Percentiles rank a stretch among this genome's conserved stretches.
These are phyloP conservation scores for Corvus cornix DNA, from an alignment of 2,113 vertebrate species.

Conservation along the genomic window DNA sequence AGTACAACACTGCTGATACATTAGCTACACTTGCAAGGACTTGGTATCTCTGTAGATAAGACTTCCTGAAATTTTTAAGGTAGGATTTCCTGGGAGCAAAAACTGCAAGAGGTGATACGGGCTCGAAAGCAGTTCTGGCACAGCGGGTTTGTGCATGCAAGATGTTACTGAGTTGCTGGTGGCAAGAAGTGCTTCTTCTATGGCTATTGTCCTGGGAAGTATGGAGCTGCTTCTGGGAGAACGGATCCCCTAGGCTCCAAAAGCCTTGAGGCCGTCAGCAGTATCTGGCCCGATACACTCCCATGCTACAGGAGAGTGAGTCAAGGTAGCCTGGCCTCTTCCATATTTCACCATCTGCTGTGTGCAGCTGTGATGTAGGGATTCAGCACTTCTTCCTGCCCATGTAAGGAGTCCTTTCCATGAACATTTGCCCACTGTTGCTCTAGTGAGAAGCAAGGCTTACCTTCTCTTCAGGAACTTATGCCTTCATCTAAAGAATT, in stretches of 20 bases:
- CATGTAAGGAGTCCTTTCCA: neutral
- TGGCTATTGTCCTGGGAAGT: neutral
- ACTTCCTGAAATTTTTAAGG: neutral
- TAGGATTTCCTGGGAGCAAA: neutral
- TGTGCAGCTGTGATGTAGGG: neutral
- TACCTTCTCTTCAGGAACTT: neutral
- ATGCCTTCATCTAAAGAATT: neutral
- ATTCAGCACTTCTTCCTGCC: neutral
- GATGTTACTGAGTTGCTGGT: neutral
- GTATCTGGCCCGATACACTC: neutral
- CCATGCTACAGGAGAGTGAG: neutral
- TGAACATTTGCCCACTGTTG: neutral
- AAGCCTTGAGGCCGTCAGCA: neutral
- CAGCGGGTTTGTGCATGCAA: rapidly evolving
- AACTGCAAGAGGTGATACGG: rapidly evolving
- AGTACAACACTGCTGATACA: rapidly evolving
- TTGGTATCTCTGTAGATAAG: neutral
- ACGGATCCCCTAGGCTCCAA: neutral
- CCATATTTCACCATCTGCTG: neutral
- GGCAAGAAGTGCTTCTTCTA: neutral
- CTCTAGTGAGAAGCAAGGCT: neutral
- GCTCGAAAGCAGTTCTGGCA: neutral
- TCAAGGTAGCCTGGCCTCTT: neutral
- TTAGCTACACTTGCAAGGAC: neutral
- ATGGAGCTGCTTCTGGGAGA: neutral